These are phyloP conservation scores for Hippocampus barbouri DNA, from an alignment of 2,113 vertebrate genomes.

Conservation along the genomic window DNA sequence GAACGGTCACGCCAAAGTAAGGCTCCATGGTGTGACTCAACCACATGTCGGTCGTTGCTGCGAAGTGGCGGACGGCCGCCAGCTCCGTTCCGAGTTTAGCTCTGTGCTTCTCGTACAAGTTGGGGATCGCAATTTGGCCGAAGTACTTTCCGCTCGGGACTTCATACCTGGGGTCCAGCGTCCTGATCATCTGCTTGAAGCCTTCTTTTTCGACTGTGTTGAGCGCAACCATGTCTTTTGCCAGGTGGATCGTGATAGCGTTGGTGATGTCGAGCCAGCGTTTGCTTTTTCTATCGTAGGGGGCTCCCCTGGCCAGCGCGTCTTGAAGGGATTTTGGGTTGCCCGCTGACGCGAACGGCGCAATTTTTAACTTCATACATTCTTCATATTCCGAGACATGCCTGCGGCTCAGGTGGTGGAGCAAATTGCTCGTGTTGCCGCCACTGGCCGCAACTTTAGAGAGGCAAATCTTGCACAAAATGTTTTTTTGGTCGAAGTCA, in stretches of 20 bases:
- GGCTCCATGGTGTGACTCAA: not conserved
- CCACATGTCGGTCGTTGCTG: not conserved
- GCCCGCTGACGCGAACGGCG: not conserved
- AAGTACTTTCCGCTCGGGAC: not conserved
- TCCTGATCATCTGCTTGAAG: not conserved
- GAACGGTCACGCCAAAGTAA: not conserved
- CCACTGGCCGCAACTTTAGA: not conserved
- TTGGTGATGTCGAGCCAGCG: not conserved
- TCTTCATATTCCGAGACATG: not conserved
- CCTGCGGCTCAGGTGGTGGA: not conserved
- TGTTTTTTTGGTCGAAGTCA: not conserved
- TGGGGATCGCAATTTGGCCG: not conserved
- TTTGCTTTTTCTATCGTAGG: not conserved
- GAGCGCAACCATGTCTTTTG: not conserved
- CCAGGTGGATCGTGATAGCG: not conserved
- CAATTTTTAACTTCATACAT: not conserved
- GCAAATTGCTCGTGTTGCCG: not conserved
- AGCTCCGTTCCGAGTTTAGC: not conserved
- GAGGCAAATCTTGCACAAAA: constrained; percentile 1
- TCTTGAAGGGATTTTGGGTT: not conserved
- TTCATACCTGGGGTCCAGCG: not conserved
- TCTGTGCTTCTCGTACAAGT: not conserved
- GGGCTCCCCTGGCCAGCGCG: not conserved
- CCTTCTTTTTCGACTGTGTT: not conserved
- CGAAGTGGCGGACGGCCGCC: not conserved